These are phyloP conservation scores for Panurus biarmicus DNA, from an alignment of 2,113 vertebrate species.

Conservation along the genomic window DNA sequence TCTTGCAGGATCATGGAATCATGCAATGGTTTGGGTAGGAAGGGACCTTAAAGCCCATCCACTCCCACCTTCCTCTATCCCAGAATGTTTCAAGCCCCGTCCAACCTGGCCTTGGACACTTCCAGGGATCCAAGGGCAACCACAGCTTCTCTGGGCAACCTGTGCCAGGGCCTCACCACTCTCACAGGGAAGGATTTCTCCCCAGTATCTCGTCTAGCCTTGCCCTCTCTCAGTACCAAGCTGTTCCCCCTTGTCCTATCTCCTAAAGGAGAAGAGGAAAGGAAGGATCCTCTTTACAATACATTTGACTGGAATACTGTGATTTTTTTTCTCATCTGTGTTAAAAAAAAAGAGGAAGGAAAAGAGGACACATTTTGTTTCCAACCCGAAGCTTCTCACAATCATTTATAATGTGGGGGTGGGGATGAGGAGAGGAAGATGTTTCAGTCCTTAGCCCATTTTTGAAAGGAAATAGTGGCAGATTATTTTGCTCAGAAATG, in stretches of 20 bases:
- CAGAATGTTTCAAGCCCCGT: fast-evolving
- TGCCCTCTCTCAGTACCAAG: background rate
- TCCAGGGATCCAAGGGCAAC: background rate
- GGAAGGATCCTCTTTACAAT: background rate
- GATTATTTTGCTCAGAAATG: background rate
- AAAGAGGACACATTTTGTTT: background rate
- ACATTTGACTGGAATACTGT: background rate
- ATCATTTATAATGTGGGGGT: background rate
- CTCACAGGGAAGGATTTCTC: background rate
- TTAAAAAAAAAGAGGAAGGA: background rate
- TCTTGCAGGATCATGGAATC: background rate
- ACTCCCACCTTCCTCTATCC: fast-evolving
- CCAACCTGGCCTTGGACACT: background rate
- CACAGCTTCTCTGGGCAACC: background rate
- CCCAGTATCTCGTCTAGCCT: too few relatives aligned
- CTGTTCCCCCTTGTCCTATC: background rate
- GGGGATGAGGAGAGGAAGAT: background rate
- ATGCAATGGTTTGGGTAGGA: background rate
- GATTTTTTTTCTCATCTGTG: background rate
- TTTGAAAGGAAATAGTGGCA: background rate
- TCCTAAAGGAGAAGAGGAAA: background rate
- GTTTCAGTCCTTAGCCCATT: background rate
- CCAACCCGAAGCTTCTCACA: background rate
- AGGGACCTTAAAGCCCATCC: background rate
- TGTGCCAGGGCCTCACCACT: fast-evolving